Base-by-base conservation (phyloP, 2,888 invertebrate species). In the Chelonus formosanus region DNA sequence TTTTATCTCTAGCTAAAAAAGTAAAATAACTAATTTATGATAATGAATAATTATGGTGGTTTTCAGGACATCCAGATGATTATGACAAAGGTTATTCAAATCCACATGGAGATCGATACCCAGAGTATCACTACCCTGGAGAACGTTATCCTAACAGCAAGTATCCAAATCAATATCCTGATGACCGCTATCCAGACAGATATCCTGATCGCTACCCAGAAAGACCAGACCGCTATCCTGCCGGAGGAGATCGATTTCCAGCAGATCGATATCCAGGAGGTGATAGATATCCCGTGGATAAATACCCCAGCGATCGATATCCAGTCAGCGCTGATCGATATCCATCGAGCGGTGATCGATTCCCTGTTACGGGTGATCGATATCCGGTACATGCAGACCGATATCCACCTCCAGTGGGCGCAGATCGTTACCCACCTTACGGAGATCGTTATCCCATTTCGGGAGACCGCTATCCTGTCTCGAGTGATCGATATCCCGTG, bases 401-500 rank as follows among this genome's bases (percentile, higher is more conserved):
- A 72, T 88, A 87, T 75, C 87, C 40, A 40, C 40, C 40, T 5
- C 40, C 75, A 1, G 65, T 72, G 54, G 43, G 68, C 67, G 80
- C 85, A 1, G 84, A 81, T 58, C 76, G 80, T 35, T 83, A 80
- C 68, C 82, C 82, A 4, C 71, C 64, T 2, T 52, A 7, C 47
- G 81, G 80, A 3, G 76, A 76, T 56, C 76, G 81, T 58, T 82
- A 79, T 72, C 84, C 85, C 3, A 58, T 73, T 4, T 84, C 84
- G 44, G 82, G 78, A 67, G 87, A 86, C 75, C 85, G 87, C 79
- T 86, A 86, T 76, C 86, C 88, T 70, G 82, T 76, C 76, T 82
- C 70, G 63, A 86, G 72, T 87, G 89, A 87, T 75, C 85, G 88
- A 40, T 89, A 87, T 73, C 89, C 89, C 63, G 45, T 67, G 0